Base-by-base conservation (phyloP, 2,113 vertebrate genomes). In the Xiphias gladius region DNA sequence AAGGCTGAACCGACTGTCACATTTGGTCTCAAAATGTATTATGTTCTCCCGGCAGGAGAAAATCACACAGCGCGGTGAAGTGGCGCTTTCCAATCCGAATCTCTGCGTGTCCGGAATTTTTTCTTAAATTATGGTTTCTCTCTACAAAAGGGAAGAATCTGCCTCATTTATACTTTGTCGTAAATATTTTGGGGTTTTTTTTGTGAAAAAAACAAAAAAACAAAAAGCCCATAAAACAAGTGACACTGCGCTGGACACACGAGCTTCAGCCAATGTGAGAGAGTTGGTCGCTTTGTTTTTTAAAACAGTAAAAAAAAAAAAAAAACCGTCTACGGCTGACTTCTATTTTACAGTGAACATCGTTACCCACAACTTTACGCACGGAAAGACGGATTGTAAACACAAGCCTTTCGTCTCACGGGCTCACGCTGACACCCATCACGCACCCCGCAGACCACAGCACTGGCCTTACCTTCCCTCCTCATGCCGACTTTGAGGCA, bases 401-500 rank as follows among this genome's bases (percentile, higher is more conserved):
- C 30, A 73, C 50, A 69, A 1, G 6, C 24, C 26, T 48, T 19
- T 22, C 1, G 50, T 46, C 46, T 41, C 79, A 81, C 43, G 50
- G 26, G 50, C 6, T 76, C 39, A 20, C 17, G 10, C 7, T 39
- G 13, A 54, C 58, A 30, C 41, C 17, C 30, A 28, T 22, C 19
- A 39, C 39, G 19, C 30, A n/a, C n/a, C 10, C 11, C 32, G 6
- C 32, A 35, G 3, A 35, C 4, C 1, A 58, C 13, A 30, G 24
- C 41, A 6, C 37, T 8, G 28, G 0, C 61, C 92, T 89, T 94
- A 96, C 96, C 96, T 94, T 96, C 96, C 86, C 96, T 94, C 79
- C 96, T 94, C 96, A 97, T 96, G 79, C 96, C 96, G 65, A 97
- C 96, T 84, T 97, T 96, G 20, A 97, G 94, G 92, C 96, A 96